Percentiles rank a stretch among this genome's conserved stretches.
These are phyloP conservation scores for Arnoldichthys spilopterus DNA, from an alignment of 2,797 vertebrate genomes.

Conservation along the genomic window DNA sequence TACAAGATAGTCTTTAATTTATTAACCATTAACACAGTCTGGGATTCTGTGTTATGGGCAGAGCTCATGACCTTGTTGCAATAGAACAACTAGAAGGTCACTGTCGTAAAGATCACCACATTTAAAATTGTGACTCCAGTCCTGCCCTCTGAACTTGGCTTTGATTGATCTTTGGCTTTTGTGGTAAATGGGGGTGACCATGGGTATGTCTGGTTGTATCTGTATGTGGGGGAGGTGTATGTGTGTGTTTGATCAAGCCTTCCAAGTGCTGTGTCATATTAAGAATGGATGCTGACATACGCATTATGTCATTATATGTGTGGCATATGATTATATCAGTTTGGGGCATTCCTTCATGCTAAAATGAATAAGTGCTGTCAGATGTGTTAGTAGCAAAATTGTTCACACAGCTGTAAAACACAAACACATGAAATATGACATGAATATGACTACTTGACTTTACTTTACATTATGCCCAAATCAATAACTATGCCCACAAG, in stretches of 20 bases:
- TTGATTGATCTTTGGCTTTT: background rate
- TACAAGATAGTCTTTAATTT: too few species aligned
- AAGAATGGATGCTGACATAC: too few species aligned
- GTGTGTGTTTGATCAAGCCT: too few species aligned
- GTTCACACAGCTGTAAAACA: background rate
- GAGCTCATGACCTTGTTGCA: slow-evolving; percentile 13
- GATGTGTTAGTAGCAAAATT: background rate
- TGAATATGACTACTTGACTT: background rate
- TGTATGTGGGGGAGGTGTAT: too few species aligned
- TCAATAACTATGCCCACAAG: background rate
- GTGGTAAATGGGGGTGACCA: background rate
- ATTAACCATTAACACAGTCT: background rate
- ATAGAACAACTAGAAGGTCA: slow-evolving; percentile 19
- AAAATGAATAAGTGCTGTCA: background rate
- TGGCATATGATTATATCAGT: too few species aligned
- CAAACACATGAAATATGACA: background rate
- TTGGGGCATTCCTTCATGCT: background rate
- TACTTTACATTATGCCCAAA: background rate
- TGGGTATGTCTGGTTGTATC: background rate
- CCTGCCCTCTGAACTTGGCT: slow-evolving; percentile 24
- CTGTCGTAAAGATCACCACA: background rate
- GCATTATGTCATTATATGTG: too few species aligned
- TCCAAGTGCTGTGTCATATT: too few species aligned
- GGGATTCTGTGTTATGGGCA: slow-evolving; percentile 5
- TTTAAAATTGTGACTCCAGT: background rate